Evolutionary conservation across 2,113 vertebrate species (phyloP), one percentile per base, ranked within the genome.

Genomic region (Monopterus albus): DNA sequence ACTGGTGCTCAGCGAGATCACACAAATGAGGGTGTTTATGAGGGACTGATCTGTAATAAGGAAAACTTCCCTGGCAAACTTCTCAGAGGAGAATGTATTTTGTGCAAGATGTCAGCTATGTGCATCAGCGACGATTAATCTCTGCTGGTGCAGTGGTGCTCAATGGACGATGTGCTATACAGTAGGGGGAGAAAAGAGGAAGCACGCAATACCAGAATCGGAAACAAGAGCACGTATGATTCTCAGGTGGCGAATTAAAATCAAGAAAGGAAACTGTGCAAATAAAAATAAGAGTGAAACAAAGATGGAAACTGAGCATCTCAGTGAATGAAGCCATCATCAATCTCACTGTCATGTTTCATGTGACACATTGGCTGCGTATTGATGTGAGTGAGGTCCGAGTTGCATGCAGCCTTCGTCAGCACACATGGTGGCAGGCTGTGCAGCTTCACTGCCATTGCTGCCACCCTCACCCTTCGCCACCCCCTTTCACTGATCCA

Each of bases 1-100:
- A 91, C 85, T 91, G 90, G 90, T 81, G 88, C 84, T 72, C 55
- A 36, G 70, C 53, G 45, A 85, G 66, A 92, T 92, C 91, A 84
- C 72, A 49, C 86, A 92, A 92, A 91, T 84, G 83, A 90, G 87
- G 72, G 58, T 20, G 47, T 85, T 73, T 79, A 62, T 69, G 78
- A 76, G 66, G 25, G 60, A 33, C 72, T 52, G 52, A 60, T 65
- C 78, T 26, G 66, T 38, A 35, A 50, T 59, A 7, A 17, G 56
- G 72, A 36, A 77, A 88, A 88, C 58, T 90, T 88, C 20, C 33
- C 23, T 10, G 50, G 60, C 56, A 80, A 89, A 89, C 75, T 89
- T 85, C 65, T 17, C 5, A 3, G 45, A 0, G 11, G 47, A 47
- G 31, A 7, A 49, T 8, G n/a, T n/a, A n/a, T 65, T 70, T 12